Evolutionary conservation across 2,888 invertebrate genomes (phyloP), one percentile per base, ranked within the genome.

Genomic region (Rhyacophila evoluta): DNA sequence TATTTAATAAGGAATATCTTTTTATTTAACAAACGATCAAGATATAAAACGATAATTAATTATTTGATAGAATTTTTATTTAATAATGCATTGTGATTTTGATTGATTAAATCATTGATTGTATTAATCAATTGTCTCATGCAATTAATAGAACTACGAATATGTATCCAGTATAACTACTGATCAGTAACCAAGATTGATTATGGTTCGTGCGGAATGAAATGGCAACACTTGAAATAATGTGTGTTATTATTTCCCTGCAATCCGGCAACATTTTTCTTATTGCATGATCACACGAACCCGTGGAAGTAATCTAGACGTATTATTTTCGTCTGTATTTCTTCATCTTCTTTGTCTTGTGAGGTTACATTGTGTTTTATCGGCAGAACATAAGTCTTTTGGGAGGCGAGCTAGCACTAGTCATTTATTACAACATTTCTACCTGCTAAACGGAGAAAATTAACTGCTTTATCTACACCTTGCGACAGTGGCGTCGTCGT

Each of bases 221-320:
- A 69, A 74, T 73, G 69, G 38, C 73, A 77, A 69, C 73, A 69
- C 69, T 33, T 25, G 69, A 73, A 74, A 74, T 29, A 72, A 69
- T 39, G 15, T 27, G 33, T 72, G 28, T 72, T 75, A 79, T 67
- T 74, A 74, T 33, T 71, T 28, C 27, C 67, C 15, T 10, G 8
- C 10, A 74, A 75, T 75, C 75, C 55, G 70, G 70, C 25, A 79
- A 37, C 77, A 74, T 81, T 81, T 79, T 77, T 81, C 81, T 81
- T 81, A 76, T 81, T 77, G 81, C 81, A 79, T 79, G 81, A 81
- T 77, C 70, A 68, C 79, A 76, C 76, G 81, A 78, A 75, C 67
- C 11, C 73, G 68, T 41, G 71, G 25, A 71, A 78, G 75, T 78
- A 81, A 81, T 81, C 79, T 77, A 78, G 79, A 81, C 79, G 75